phyloP scores from a whole-genome alignment of 2,888 invertebrate genomes.

The Anodontia alba region DNA sequence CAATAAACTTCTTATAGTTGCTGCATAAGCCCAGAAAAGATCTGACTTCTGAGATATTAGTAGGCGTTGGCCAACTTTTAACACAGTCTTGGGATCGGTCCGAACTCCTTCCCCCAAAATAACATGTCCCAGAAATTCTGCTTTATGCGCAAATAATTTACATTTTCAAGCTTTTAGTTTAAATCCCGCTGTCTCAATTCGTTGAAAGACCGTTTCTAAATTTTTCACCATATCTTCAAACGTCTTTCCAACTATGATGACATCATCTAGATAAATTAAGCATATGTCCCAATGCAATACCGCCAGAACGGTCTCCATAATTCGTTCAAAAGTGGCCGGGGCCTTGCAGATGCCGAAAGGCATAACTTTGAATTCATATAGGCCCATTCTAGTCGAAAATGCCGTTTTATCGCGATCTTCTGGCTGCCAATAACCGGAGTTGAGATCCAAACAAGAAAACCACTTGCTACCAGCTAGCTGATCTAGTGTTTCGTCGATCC shows the following conservation, averaged over 20 bases:
- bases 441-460: constrained; percentile 54
- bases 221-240: constrained; percentile 7
- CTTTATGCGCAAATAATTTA: constrained; percentile 21
- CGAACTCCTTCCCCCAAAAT: constrained; percentile 14
- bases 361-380: constrained; percentile 46
- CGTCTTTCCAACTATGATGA: constrained; percentile 30
- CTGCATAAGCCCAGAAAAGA: constrained; percentile 40
- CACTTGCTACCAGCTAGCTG: constrained; percentile 31
- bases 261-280: constrained; percentile 48
- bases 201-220: constrained; percentile 36
- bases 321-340: neutral
- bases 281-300: constrained; percentile 35
- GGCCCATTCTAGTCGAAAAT: constrained; percentile 41
- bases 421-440: constrained; percentile 43
- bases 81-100: constrained; percentile 24
- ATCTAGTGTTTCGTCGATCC: neutral
- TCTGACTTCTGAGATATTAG: constrained; percentile 27
- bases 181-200: constrained; percentile 31
- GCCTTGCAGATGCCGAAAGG: constrained; percentile 49
- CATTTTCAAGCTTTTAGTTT: constrained; percentile 43
- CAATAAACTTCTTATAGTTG: constrained; percentile 41
- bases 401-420: constrained; percentile 43
- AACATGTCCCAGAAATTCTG: neutral
- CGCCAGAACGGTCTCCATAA: constrained; percentile 32
- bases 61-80: constrained; percentile 35